These are phyloP conservation scores for Pimephales promelas DNA, from an alignment of 2,113 vertebrate genomes.

Conservation along the genomic window DNA sequence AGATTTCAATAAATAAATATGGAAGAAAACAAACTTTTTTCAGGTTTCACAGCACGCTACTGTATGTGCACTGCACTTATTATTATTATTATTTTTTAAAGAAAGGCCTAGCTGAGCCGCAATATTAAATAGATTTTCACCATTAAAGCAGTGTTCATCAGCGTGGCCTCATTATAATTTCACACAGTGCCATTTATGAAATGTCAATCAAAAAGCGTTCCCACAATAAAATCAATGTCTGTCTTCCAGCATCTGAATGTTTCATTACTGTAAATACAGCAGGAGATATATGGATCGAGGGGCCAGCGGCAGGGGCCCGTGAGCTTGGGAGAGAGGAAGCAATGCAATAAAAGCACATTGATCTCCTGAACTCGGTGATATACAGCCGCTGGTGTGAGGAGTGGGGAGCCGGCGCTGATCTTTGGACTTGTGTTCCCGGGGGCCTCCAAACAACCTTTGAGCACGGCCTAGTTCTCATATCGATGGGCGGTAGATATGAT, in stretches of 20 bases:
- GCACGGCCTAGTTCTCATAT: slow-evolving; percentile 65
- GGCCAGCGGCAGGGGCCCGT: slow-evolving; percentile 63
- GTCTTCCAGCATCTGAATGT: slow-evolving; percentile 73
- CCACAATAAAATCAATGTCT: slow-evolving; percentile 76
- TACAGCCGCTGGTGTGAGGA: slow-evolving; percentile 63
- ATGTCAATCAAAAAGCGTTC: slow-evolving; percentile 75
- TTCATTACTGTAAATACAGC: slow-evolving; percentile 81
- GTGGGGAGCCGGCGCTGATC: slow-evolving; percentile 54
- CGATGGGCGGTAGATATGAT: slow-evolving; percentile 67
- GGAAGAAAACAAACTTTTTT: slow-evolving; percentile 26
- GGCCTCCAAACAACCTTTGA: slow-evolving; percentile 71
- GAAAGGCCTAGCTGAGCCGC: slow-evolving; percentile 43
- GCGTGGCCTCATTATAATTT: slow-evolving; percentile 73
- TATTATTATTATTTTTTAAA: neutral
- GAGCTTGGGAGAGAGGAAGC: slow-evolving; percentile 64
- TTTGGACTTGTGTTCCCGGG: slow-evolving; percentile 61
- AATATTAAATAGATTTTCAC: slow-evolving; percentile 69
- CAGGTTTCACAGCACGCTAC: neutral
- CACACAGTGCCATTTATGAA: slow-evolving; percentile 73
- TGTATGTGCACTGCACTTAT: neutral
- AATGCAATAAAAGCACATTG: slow-evolving; percentile 72
- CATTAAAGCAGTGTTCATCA: slow-evolving; percentile 74
- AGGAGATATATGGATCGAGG: slow-evolving; percentile 73
- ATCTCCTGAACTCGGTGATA: slow-evolving; percentile 67
- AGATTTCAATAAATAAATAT: neutral